Percentiles rank a stretch among this genome's conserved stretches.
Conservation (phyloP, 2,113 vertebrate species). For the Etheostoma spectabile region DNA sequence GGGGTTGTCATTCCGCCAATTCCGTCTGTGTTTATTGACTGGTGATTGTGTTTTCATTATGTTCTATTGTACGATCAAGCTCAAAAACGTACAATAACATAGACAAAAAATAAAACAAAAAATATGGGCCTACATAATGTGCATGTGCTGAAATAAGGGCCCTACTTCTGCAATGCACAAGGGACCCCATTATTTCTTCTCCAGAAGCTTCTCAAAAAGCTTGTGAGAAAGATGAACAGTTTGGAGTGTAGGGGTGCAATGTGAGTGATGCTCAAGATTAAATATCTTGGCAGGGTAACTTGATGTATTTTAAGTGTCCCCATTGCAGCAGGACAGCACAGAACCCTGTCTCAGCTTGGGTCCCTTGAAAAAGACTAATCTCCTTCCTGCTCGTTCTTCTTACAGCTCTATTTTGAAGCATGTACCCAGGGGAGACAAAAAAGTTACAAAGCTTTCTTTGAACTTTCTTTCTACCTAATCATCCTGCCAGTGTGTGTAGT, state of each 20-base stretch:
- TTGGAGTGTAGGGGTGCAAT: not conserved
- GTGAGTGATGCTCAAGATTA: not conserved
- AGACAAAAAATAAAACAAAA: not conserved
- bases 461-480: slow-evolving; percentile 32
- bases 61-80: not conserved
- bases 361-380: not conserved
- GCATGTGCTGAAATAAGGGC: not conserved
- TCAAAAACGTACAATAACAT: not conserved
- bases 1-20: not conserved
- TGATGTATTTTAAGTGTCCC: not conserved
- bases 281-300: not conserved
- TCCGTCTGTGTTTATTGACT: not conserved
- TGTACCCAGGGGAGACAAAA: slow-evolving; percentile 12
- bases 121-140: not conserved
- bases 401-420: slow-evolving; percentile 18
- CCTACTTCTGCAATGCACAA: not conserved
- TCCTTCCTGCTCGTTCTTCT: slow-evolving; percentile 27
- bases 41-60: not conserved
- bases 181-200: not conserved
- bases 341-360: not conserved
- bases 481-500: not conserved
- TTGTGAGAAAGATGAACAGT: not conserved
- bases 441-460: slow-evolving; percentile 37
- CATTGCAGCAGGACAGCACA: not conserved
- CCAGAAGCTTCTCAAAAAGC: not conserved